Conservation (phyloP, 2,888 invertebrate species). For the Chouioia cunea region DNA sequence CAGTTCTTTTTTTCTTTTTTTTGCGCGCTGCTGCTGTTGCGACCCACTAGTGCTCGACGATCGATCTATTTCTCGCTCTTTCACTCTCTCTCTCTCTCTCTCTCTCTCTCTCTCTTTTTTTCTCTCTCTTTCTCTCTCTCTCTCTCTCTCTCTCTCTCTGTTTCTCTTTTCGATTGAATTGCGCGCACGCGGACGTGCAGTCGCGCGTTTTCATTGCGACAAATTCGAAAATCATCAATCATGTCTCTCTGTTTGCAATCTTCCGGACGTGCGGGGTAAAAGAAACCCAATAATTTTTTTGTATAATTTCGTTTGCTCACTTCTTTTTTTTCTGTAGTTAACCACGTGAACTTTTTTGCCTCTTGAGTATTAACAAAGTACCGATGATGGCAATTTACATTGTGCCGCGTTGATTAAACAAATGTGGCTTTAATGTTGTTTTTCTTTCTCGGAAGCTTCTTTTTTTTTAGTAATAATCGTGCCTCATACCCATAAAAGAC, state of each 20-base stretch:
- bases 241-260: slow-evolving; percentile 30
- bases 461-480: slow-evolving; percentile 38
- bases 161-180: slow-evolving; percentile 46
- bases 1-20: slow-evolving; percentile 30
- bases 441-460: slow-evolving; percentile 35
- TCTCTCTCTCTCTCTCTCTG: slow-evolving; percentile 11
- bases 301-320: slow-evolving; percentile 8
- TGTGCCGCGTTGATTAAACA: slow-evolving; percentile 35
- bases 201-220: slow-evolving; percentile 33
- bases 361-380: slow-evolving; percentile 38
- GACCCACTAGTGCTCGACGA: slow-evolving; percentile 39
- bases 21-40: slow-evolving; percentile 23
- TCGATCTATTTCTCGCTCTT: slow-evolving; percentile 35
- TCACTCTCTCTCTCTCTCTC: neutral
- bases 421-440: slow-evolving; percentile 41
- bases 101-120: neutral
- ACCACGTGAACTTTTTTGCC: slow-evolving; percentile 34
- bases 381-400: slow-evolving; percentile 8
- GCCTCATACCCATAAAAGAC: slow-evolving; percentile 41
- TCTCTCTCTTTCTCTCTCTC: slow-evolving; percentile 1
- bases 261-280: slow-evolving; percentile 21
- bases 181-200: slow-evolving; percentile 10
- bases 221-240: slow-evolving; percentile 45
- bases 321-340: slow-evolving; percentile 39
- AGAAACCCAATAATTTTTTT: slow-evolving; percentile 23